Conservation (phyloP, 2,113 vertebrate species). For the Gymnobelideus leadbeateri region DNA sequence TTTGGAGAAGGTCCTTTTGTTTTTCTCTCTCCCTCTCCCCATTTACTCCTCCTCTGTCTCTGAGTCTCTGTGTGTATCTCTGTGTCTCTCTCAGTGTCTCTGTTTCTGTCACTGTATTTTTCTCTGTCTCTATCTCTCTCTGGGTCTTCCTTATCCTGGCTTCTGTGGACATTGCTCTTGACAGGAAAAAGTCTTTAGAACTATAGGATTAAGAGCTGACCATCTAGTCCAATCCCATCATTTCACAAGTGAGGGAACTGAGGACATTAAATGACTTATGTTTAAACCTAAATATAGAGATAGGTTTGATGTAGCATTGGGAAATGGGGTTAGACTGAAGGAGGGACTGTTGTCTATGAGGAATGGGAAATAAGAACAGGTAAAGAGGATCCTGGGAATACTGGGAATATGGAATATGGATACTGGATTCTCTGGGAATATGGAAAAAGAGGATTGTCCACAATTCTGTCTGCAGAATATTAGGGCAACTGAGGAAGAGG, state of each 20-base stretch:
- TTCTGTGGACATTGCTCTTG: background rate
- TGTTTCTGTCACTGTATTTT: background rate
- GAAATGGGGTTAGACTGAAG: background rate
- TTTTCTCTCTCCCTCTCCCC: background rate
- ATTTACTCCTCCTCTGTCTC: background rate
- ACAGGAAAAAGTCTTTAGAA: background rate
- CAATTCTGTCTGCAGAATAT: background rate
- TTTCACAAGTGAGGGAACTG: background rate
- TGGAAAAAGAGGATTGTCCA: background rate
- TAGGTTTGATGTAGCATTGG: background rate
- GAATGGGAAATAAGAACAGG: background rate
- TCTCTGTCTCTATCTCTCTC: background rate
- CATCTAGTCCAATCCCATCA: background rate
- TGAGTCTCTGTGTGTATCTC: background rate
- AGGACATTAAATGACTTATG: background rate
- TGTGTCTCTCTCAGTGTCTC: background rate
- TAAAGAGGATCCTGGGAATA: background rate
- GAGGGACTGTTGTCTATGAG: background rate
- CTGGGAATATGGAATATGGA: background rate
- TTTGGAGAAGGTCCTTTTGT: background rate
- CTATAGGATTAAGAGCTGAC: background rate
- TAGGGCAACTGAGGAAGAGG: background rate
- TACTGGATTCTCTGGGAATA: background rate
- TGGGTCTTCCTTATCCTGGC: background rate
- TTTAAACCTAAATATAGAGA: background rate